Base-by-base conservation (phyloP, 1,140 invertebrate genomes). In the Cylas formicarius region DNA sequence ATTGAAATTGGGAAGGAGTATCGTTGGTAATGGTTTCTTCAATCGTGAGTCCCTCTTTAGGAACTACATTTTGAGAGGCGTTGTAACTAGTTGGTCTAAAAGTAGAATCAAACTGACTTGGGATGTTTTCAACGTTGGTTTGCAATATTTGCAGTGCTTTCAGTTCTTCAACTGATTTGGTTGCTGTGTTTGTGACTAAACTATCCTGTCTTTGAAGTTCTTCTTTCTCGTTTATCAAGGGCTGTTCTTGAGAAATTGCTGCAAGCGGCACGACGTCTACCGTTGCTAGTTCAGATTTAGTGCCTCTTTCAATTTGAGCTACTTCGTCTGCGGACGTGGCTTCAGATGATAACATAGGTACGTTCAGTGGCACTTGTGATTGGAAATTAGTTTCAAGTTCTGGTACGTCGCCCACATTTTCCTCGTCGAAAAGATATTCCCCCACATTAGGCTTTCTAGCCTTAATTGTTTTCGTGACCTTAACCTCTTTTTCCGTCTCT, bases 111-210 rank as follows among this genome's bases (percentile, higher is more conserved):
- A 80, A 78, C 48, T 74, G 67, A 28, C 68, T 64, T 2, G 78
- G 60, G 9, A 63, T 58, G 34, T 63, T 62, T 55, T 76, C 71
- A 14, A 69, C 52, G 21, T 72, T 72, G 8, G 71, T 69, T 70
- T 83, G 74, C 3, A 65, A 72, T n/a, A 73, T 71, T 44, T 75
- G 65, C 53, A 76, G 70, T 3, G 78, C 66, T 56, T 80, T 74
- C 7, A 72, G 53, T 22, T 72, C 62, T 42, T 72, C 69, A 17
- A 81, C 53, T n/a, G 69, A 67, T 24, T 75, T 51, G 21, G 66
- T 70, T 17, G 74, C 74, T 44, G 52, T 61, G 35, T 55, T 56
- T 48, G 54, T 56, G 17, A 61, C 40, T n/a, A 67, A 63, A 43
- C 67, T 67, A 24, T 48, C 41, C 17, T 65, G 58, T 23, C 39